Percentiles rank a stretch among this genome's conserved stretches.
Evolutionary conservation across 2,113 vertebrate genomes (phyloP).

Genomic region (Salvelinus namaycush): DNA sequence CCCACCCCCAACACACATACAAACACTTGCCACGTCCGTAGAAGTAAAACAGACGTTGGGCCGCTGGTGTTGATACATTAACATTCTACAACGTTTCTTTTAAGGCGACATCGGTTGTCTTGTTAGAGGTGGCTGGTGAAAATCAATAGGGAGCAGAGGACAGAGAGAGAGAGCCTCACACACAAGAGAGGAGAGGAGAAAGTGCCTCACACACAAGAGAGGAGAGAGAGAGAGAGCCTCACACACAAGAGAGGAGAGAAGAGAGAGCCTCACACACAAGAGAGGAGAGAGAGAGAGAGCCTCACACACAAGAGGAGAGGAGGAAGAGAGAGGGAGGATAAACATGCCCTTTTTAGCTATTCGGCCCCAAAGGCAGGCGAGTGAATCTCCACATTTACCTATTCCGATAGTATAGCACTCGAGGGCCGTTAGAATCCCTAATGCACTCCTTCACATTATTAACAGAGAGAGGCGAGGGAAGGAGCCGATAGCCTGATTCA

Average conservation of each 20-base stretch:
- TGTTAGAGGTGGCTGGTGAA: conserved; percentile 62
- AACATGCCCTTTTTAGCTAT: conserved; percentile 65
- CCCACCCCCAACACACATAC: conserved; percentile 20
- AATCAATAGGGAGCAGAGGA: conserved; percentile 68
- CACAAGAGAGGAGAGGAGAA: conserved; percentile 27
- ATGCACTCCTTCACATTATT: conserved; percentile 64
- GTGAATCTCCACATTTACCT: conserved; percentile 62
- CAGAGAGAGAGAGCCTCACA: conserved; percentile 32
- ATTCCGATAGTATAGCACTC: conserved; percentile 50
- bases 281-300: too few species aligned
- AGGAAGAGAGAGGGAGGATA: conserved; percentile 48
- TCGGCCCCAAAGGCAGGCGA: conserved; percentile 50
- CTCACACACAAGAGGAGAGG: not conserved
- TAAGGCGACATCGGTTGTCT: conserved; percentile 66
- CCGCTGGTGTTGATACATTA: conserved; percentile 54
- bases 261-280: too few species aligned
- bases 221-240: too few species aligned
- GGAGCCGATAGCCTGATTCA: conserved; percentile 51
- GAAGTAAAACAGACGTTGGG: conserved; percentile 22
- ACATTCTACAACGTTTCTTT: conserved; percentile 69
- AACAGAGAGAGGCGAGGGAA: conserved; percentile 34
- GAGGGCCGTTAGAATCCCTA: conserved; percentile 67
- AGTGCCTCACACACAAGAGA: not conserved
- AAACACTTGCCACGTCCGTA: not conserved
- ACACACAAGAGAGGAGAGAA: too few species aligned